These are phyloP conservation scores for Macquaria australasica DNA, from an alignment of 2,113 vertebrate species.

Conservation along the genomic window DNA sequence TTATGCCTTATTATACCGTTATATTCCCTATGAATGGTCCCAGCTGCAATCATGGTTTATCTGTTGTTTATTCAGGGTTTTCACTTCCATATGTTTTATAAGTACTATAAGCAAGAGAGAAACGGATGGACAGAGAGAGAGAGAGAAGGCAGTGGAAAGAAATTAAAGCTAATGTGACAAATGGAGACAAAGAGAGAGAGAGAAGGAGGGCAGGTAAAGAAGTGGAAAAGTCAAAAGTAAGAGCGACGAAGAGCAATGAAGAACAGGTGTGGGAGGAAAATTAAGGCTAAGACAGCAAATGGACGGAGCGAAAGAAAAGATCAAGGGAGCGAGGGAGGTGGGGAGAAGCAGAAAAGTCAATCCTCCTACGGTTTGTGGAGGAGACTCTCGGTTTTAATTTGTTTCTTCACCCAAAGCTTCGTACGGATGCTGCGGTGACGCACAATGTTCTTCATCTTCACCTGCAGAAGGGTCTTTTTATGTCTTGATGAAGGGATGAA, in stretches of 20 bases:
- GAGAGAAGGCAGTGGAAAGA: neutral
- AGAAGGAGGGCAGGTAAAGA: neutral
- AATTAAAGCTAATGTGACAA: conserved; percentile 9
- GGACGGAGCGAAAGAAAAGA: conserved; percentile 34
- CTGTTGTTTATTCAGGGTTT: too few relatives aligned
- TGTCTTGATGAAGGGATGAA: too few relatives aligned
- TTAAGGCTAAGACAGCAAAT: conserved; percentile 43
- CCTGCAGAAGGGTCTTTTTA: too few relatives aligned
- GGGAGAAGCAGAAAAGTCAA: conserved; percentile 31
- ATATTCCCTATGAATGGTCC: too few relatives aligned
- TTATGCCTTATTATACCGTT: too few relatives aligned
- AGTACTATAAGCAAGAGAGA: neutral
- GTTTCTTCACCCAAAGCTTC: neutral
- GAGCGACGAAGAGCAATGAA: neutral
- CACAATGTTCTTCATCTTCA: neutral
- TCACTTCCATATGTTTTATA: neutral
- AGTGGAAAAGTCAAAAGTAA: conserved; percentile 36
- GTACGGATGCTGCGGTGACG: neutral
- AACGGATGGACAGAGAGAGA: neutral
- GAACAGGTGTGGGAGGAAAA: conserved; percentile 57
- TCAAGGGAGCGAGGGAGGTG: neutral
- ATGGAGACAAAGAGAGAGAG: conserved; percentile 12
- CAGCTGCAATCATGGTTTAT: too few relatives aligned
- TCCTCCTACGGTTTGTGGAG: conserved; percentile 36
- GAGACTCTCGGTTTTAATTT: conserved; percentile 42